A percentile compares a stretch with the other conserved stretches of the same genome.
phyloP scores from a whole-genome alignment of 2,113 vertebrate genomes.

The Erythrolamprus reginae region DNA sequence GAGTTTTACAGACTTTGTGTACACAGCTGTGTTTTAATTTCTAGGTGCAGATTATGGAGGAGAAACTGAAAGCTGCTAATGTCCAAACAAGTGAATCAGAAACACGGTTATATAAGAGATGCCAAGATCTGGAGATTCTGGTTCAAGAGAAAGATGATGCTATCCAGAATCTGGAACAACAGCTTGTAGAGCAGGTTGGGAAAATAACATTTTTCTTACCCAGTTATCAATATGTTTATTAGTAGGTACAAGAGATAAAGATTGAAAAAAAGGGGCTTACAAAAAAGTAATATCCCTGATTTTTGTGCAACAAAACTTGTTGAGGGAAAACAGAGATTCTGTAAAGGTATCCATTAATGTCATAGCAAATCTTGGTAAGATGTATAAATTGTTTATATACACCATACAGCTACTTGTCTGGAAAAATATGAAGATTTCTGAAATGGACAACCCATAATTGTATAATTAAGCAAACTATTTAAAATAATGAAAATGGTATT shows the following conservation, averaged over 20 bases:
- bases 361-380: not conserved
- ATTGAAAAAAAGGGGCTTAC: not conserved
- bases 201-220: slow-evolving; percentile 20
- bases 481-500: not conserved
- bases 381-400: not conserved
- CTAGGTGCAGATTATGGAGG: slow-evolving; percentile 95
- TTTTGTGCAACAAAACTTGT: slow-evolving; percentile 4
- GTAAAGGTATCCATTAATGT: not conserved
- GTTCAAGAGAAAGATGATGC: slow-evolving; percentile 87
- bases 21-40: slow-evolving; percentile 44
- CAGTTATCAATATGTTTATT: not conserved
- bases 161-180: slow-evolving; percentile 83
- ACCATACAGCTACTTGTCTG: not conserved
- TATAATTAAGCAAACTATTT: not conserved
- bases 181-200: slow-evolving; percentile 92
- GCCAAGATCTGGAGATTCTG: slow-evolving; percentile 84
- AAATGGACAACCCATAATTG: not conserved
- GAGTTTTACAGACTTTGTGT: not conserved
- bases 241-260: not conserved
- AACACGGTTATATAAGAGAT: slow-evolving; percentile 80
- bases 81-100: slow-evolving; percentile 85
- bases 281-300: not conserved
- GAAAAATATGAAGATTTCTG: not conserved
- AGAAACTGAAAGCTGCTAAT: slow-evolving; percentile 87
- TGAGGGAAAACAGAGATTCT: not conserved